These are phyloP conservation scores for Empis livida DNA, from an alignment of 2,888 invertebrate species.

Conservation along the genomic window DNA sequence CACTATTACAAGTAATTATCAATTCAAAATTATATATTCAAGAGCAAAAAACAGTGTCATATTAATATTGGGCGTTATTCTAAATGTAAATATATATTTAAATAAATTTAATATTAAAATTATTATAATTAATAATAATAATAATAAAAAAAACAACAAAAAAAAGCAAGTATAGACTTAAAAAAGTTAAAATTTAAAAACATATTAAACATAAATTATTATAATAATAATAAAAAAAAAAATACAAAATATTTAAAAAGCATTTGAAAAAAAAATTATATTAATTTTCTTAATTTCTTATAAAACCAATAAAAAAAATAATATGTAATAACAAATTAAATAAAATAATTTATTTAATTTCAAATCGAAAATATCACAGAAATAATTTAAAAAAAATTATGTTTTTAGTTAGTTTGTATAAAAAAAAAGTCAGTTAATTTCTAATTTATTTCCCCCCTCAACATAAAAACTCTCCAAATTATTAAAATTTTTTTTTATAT, in stretches of 20 bases:
- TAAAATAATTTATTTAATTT: too few species aligned
- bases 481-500: too few species aligned
- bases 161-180: constrained; percentile 9
- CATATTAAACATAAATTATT: neutral
- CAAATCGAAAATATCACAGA: too few species aligned
- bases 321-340: too few species aligned
- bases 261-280: neutral
- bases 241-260: neutral
- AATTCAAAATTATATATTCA: neutral
- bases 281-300: constrained; percentile 6
- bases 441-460: too few species aligned
- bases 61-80: constrained; percentile 14
- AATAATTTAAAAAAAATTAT: too few species aligned
- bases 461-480: too few species aligned
- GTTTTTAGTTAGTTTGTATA: too few species aligned
- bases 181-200: neutral
- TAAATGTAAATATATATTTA: constrained; percentile 13
- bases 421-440: too few species aligned
- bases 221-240: neutral
- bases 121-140: neutral
- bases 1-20: too few species aligned
- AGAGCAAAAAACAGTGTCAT: neutral
- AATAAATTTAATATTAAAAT: neutral
- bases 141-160: constrained; percentile 3
- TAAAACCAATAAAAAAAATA: too few species aligned